Base-by-base conservation (phyloP, 2,797 vertebrate species). In the Limnodromus scolopaceus region DNA sequence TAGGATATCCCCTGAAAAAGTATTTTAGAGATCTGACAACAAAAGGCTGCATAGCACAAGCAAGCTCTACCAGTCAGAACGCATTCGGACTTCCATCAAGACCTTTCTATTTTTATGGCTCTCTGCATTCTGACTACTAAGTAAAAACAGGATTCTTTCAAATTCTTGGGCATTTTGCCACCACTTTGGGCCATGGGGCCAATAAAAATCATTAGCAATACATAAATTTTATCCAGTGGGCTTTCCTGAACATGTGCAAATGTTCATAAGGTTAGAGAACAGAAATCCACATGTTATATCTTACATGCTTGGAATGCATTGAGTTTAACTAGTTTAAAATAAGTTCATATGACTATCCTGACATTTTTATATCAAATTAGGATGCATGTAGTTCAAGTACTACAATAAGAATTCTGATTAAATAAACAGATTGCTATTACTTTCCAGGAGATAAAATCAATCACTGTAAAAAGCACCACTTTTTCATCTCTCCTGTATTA, bases 131-230 rank as follows among this genome's bases (percentile, higher is more conserved):
- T 97, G 95, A 94, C 94, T 96, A 89, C 76, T 97, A 98, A 98
- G 95, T 72, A 69, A 97, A 98, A 97, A 30, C 97, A 98, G 96
- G 57, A 96, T 97, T 97, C 87, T 94, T 97, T 98, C 92, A 95
- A 96, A 97, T 97, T 97, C 93, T 96, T 98, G 97, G 97, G 97
- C 97, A 98, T 83, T 51, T 53, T 97, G 97, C 97, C 98, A 98
- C 95, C 30, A 80, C 94, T 88, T 87, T 95, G 94, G 93, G 92
- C 96, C 97, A 96, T 93, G 96, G 94, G 97, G 94, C 94, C 95
- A 97, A 98, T 98, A 98, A 98, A 98, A 98, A 98, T 97, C 97
- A 98, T 98, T 98, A 98, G 95, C 96, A 97, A 98, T 97, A 97
- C 97, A 98, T 97, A 97, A 98, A 98, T 98, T 98, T 97, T 97